Evolutionary conservation across 2,888 invertebrate genomes (phyloP).

Genomic region (Mesorhabditis spiculigera): DNA sequence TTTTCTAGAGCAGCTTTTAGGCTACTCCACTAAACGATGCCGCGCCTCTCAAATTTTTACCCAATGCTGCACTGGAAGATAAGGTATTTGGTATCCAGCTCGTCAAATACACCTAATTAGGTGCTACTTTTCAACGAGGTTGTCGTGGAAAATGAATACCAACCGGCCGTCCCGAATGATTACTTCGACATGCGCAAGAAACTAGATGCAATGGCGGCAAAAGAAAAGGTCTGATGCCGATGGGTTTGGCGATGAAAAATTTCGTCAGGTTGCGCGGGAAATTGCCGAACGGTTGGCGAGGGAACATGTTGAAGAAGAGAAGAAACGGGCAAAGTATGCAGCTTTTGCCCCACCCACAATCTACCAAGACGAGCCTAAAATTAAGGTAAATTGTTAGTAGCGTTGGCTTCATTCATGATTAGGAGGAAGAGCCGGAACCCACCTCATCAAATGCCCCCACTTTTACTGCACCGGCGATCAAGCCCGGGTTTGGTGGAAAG

Average conservation of each 20-base stretch:
- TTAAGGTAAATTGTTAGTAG: background rate
- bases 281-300: conserved; percentile 44
- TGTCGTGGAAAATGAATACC: conserved; percentile 72
- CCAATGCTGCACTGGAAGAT: conserved; percentile 50
- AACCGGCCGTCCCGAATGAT: conserved; percentile 96
- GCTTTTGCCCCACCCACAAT: conserved; percentile 95
- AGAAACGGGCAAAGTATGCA: conserved; percentile 68
- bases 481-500: conserved; percentile 32
- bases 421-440: background rate
- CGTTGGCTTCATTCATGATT: background rate
- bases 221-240: conserved; percentile 27
- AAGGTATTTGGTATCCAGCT: conserved; percentile 25
- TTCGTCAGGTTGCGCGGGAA: conserved; percentile 43
- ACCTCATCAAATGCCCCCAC: background rate
- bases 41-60: conserved; percentile 41
- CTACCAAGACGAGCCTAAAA: conserved; percentile 70
- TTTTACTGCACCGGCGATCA: conserved; percentile 34
- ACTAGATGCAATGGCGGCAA: conserved; percentile 38
- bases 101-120: conserved; percentile 12
- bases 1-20: background rate
- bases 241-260: background rate
- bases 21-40: conserved; percentile 22
- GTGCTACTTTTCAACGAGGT: conserved; percentile 54
- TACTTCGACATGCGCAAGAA: conserved; percentile 81
- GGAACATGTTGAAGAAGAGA: conserved; percentile 51